Percentiles rank a stretch among this genome's conserved stretches.
These are phyloP conservation scores for Ochropleura leucogaster DNA, from an alignment of 2,888 invertebrate species.

Conservation along the genomic window DNA sequence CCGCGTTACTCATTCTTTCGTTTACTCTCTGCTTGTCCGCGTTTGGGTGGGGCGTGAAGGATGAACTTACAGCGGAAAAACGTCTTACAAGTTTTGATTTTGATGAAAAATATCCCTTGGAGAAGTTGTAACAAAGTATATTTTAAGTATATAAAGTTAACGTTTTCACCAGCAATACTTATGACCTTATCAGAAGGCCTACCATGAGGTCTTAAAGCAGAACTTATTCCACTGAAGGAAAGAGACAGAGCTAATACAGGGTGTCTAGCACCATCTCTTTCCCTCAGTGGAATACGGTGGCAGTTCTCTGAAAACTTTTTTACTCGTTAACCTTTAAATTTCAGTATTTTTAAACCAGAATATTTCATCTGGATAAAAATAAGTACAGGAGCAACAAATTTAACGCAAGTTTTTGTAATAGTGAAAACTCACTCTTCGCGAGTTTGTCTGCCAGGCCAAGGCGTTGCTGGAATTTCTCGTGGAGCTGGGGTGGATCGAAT, in stretches of 20 bases:
- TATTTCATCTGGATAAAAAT: neutral
- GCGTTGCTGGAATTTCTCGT: no score
- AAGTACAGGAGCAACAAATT: neutral
- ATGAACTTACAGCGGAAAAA: conserved; percentile 31
- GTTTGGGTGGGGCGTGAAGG: neutral
- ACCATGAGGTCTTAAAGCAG: no score
- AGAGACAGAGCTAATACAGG: no score
- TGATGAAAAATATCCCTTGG: neutral
- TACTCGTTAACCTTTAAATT: neutral
- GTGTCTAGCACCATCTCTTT: no score
- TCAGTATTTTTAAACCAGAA: neutral
- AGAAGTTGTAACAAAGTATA: no score
- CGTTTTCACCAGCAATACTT: no score
- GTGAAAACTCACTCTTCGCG: neutral
- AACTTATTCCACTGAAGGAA: no score
- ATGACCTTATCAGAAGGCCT: no score
- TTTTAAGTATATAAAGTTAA: no score
- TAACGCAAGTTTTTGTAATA: neutral
- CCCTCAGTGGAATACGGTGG: no score
- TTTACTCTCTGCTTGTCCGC: conserved; percentile 70
- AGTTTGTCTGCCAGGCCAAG: no score
- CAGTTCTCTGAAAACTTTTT: neutral
- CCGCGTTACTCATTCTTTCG: conserved; percentile 78
- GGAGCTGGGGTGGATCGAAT: no score
- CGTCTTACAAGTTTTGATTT: neutral